These are phyloP conservation scores for Ischnus inquisitorius DNA, from an alignment of 2,888 invertebrate species.

Conservation along the genomic window DNA sequence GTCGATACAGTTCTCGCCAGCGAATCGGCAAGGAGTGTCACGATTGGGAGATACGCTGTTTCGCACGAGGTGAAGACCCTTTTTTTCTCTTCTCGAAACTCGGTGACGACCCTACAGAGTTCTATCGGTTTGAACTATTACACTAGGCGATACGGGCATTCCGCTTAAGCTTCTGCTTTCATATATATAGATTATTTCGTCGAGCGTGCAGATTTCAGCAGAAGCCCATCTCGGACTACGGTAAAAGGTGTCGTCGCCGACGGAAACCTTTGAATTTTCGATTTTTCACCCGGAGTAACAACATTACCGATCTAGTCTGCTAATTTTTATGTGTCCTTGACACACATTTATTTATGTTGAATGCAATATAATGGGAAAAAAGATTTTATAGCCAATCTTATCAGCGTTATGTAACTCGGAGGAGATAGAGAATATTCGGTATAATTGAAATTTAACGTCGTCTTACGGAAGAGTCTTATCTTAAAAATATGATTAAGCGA, in stretches of 20 bases:
- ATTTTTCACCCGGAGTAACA: background rate
- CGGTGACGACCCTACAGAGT: background rate
- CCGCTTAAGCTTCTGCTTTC: background rate
- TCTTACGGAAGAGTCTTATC: background rate
- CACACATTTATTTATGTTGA: too few species aligned
- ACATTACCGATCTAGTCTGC: too few species aligned
- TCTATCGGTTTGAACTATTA: background rate
- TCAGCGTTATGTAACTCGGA: background rate
- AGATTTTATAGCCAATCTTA: background rate
- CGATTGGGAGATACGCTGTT: background rate
- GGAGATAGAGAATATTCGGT: background rate
- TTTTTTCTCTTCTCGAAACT: background rate
- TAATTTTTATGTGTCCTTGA: too few species aligned
- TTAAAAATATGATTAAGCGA: slow-evolving; percentile 6
- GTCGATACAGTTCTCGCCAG: slow-evolving; percentile 20
- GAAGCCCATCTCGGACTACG: slow-evolving; percentile 3
- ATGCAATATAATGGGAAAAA: background rate
- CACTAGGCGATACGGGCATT: slow-evolving; percentile 6
- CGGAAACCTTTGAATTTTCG: background rate
- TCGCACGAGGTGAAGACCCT: slow-evolving; percentile 1
- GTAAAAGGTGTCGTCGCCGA: background rate
- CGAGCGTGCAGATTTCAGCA: slow-evolving; percentile 3
- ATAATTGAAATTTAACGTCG: background rate
- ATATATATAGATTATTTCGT: background rate
- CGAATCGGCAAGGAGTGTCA: slow-evolving; percentile 20